Evolutionary conservation across 2,113 vertebrate genomes (phyloP).

Genomic region (Cinclus mexicanus): DNA sequence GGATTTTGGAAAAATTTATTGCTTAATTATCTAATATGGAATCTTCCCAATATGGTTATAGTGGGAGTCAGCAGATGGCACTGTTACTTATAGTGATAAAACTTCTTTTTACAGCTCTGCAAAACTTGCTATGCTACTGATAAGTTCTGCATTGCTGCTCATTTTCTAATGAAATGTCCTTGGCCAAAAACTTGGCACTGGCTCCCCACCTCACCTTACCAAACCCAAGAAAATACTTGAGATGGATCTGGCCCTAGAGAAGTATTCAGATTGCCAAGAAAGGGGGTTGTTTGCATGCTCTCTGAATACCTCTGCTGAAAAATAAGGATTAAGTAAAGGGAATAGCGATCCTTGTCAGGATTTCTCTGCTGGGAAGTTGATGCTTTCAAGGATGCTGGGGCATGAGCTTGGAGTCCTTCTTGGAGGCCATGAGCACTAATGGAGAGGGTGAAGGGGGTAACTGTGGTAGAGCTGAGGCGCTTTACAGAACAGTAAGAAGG

Average conservation of each 20-base stretch:
- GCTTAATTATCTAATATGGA: conserved; percentile 46
- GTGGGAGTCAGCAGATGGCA: conserved; percentile 66
- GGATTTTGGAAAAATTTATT: conserved; percentile 52
- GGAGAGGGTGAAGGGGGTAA: not conserved
- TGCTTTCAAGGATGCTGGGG: not conserved
- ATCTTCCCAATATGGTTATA: conserved; percentile 20
- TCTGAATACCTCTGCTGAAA: not conserved
- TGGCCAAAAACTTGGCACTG: not conserved
- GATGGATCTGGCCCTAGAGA: not conserved
- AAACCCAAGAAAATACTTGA: not conserved
- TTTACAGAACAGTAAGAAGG: not conserved
- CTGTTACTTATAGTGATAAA: conserved; percentile 61
- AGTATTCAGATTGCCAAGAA: not conserved
- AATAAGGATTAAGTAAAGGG: not conserved
- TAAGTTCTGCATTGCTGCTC: conserved; percentile 17
- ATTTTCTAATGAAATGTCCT: conserved; percentile 17
- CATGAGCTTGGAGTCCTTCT: not conserved
- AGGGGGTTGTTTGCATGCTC: not conserved
- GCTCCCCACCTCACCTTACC: not conserved
- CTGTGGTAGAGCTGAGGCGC: not conserved
- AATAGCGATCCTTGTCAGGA: not conserved
- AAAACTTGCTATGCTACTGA: not conserved
- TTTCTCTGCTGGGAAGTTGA: not conserved
- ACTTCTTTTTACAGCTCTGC: conserved; percentile 38
- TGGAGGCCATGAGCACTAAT: not conserved